Evolutionary conservation across 2,888 invertebrate species (phyloP), one percentile per base, ranked within the genome.

Genomic region (Rhorus exstirpatorius): DNA sequence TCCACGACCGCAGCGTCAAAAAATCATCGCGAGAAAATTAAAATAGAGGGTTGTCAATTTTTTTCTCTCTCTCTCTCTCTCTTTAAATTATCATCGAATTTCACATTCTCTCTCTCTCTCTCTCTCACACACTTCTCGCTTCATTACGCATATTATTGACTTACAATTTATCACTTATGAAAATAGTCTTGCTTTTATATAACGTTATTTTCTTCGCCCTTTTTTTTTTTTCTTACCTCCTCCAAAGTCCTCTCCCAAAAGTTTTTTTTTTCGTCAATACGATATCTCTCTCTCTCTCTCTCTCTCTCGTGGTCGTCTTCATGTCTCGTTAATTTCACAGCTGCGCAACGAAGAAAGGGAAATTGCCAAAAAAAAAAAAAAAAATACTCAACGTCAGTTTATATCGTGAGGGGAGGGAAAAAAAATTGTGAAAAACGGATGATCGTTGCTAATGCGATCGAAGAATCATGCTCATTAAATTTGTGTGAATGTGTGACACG

Each of bases 141-240:
- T 86, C 86, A 21, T 75, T 89, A 89, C 86, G 85, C 86, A 86
- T 88, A 89, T 90, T 92, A 92, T 92, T 92, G 92, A 92, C 91
- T 92, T 92, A 92, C 81, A 91, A 89, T 91, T 90, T 91, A 90
- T 88, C 87, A 88, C 88, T 92, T 92, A 92, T 87, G 92, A 92
- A 92, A 92, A 92, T 92, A 92, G 88, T 91, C 87, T 88, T 89
- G 85, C 86, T 88, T 87, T 89, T 88, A 79, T 89, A 89, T 90
- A 89, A 84, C 87, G 85, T 90, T 87, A 87, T 88, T 88, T 84
- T 87, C 84, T 86, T 84, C 70, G 49, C n/a, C 41, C 10, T 86
- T 53, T 44, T 46, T 68, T 51, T 17, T 63, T 21, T 51, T 31
- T 51, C 51, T 44, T 26, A 53, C 53, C 60, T 60, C 77, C 55